A percentile compares a stretch with the other conserved stretches of the same genome.
Evolutionary conservation across 2,113 vertebrate genomes (phyloP).

Genomic region (Neotragus moschatus): DNA sequence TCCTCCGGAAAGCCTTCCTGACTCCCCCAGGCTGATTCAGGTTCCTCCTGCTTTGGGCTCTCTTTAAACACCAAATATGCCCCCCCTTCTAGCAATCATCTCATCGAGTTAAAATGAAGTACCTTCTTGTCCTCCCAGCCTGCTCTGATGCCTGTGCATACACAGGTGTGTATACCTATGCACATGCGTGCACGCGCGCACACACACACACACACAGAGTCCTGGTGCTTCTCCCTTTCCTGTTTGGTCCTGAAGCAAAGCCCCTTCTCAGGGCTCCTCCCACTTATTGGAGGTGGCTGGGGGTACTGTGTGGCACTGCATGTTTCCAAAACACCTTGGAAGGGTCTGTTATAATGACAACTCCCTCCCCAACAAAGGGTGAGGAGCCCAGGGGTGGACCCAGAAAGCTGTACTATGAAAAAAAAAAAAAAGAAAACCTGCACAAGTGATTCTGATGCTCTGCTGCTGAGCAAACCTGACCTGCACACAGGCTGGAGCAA

Average conservation of each 20-base stretch:
- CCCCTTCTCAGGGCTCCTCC: not conserved
- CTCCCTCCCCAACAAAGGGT: not conserved
- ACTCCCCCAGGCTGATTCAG: not conserved
- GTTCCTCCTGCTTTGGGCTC: not conserved
- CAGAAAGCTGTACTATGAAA: not conserved
- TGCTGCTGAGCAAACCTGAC: accelerated
- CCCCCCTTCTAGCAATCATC: not conserved
- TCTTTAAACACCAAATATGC: not conserved
- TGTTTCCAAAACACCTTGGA: not conserved
- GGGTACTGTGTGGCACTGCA: not conserved
- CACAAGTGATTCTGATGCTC: not conserved
- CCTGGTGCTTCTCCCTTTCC: not conserved
- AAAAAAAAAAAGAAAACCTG: not conserved
- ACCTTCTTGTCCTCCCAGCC: not conserved
- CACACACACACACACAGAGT: not conserved
- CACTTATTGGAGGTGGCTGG: not conserved
- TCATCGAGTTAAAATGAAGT: not conserved
- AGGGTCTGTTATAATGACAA: not conserved
- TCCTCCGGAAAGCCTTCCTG: not conserved
- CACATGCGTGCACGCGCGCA: too few relatives aligned
- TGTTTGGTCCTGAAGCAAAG: not conserved
- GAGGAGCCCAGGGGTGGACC: not conserved
- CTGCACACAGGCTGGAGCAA: not conserved
- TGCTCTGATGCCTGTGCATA: not conserved
- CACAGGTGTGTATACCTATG: accelerated